A percentile compares a stretch with the other conserved stretches of the same genome.
Conservation (phyloP, 2,888 invertebrate species). For the Steromphala cineraria region DNA sequence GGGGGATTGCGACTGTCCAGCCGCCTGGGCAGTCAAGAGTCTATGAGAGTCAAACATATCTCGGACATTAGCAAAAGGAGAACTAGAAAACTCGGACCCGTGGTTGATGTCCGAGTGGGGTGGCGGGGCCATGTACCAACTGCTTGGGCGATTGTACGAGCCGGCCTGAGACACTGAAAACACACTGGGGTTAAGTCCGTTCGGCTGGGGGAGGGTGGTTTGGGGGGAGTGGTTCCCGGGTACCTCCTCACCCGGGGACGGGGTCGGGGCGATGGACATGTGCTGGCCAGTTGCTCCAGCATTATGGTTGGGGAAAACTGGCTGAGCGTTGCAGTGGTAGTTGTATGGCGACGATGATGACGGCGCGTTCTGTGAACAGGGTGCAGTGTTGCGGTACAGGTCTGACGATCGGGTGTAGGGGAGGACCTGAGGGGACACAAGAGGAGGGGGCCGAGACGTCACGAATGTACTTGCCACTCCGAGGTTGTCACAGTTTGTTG, state of each 20-base stretch:
- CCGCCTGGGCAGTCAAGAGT: constrained; percentile 49
- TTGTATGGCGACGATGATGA: constrained; percentile 45
- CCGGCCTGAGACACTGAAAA: constrained; percentile 58
- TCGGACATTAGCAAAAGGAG: constrained; percentile 55
- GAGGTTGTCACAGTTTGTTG: constrained; percentile 47
- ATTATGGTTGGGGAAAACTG: constrained; percentile 42
- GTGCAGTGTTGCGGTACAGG: constrained; percentile 56
- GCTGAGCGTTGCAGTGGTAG: constrained; percentile 52
- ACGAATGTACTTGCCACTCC: constrained; percentile 44
- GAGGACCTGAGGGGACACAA: constrained; percentile 63
- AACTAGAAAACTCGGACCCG: constrained; percentile 51
- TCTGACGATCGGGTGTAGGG: constrained; percentile 59
- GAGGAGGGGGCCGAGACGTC: constrained; percentile 51
- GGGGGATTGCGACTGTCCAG: constrained; percentile 45
- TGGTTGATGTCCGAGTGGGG: constrained; percentile 52
- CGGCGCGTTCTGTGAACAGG: constrained; percentile 50
- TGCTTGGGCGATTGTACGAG: constrained; percentile 56
- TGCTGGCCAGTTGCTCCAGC: constrained; percentile 14
- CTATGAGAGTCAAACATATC: constrained; percentile 66
- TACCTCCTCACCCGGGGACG: constrained; percentile 33
- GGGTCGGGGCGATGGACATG: constrained; percentile 39
- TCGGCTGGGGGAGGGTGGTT: constrained; percentile 54
- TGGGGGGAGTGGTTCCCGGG: constrained; percentile 50
- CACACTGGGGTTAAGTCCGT: constrained; percentile 60
- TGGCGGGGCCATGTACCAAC: constrained; percentile 64